Base-by-base conservation (phyloP, 1,140 invertebrate genomes). In the Rhyzopertha dominica region DNA sequence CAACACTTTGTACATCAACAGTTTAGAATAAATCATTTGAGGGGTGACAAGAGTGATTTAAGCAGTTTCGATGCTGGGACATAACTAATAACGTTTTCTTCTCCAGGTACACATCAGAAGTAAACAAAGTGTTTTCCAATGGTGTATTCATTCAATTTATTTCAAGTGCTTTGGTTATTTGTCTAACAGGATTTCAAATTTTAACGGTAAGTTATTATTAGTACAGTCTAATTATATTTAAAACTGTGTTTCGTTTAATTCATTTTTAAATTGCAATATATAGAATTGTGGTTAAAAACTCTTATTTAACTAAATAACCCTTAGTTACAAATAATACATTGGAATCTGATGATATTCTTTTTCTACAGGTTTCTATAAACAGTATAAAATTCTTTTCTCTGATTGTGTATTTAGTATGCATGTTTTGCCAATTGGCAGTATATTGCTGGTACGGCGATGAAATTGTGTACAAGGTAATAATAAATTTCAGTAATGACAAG, bases 371-470 rank as follows among this genome's bases (percentile, higher is more conserved):
- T 12, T 30, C 37, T 12, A 28, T 47, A 26, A 23, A 37, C 26
- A 40, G 53, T 14, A 42, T 50, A 1, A 44, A 61, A 18, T 44
- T 56, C 17, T 17, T 51, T 22, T 34, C 51, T 18, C 41, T 60
- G 13, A 38, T 44, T 8, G 39, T 54, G 35, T 58, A 51, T 48
- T 47, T 47, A 9, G 24, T 37, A 16, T 39, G 45, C 3, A 44
- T 59, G 38, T 17, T 55, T n/a, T 44, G 35, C 24, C 51, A 61
- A 42, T 32, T 58, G 25, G 43, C 36, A 8, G 34, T 61, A 16
- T 56, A 56, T 37, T 56, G 54, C 24, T 51, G 51, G 47, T 61
- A 44, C 32, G 59, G 56, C 0, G 49, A 58, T 37, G 47, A 50
- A 44, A 19, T 61, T 30, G 57, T 52, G 32, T 31, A 39, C 8